A percentile compares a stretch with the other conserved stretches of the same genome.
Conservation (phyloP, 2,113 vertebrate genomes). For the Gnathonemus longibarbis region DNA sequence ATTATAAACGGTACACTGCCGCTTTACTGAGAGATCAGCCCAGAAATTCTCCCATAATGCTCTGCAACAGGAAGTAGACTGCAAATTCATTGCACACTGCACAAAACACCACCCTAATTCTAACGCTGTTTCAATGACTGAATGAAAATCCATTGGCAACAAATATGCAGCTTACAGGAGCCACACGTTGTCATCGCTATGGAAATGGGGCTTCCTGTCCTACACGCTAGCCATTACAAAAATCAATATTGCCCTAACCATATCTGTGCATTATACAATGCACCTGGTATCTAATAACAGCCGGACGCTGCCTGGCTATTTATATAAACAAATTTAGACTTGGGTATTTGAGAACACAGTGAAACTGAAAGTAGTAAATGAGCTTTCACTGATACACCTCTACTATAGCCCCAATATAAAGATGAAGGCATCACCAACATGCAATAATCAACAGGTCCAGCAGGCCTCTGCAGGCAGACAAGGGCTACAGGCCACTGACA, state of each 20-base stretch:
- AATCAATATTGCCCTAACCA: background rate
- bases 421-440: background rate
- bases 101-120: background rate
- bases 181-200: background rate
- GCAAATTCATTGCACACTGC: background rate
- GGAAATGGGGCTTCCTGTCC: background rate
- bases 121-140: background rate
- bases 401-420: background rate
- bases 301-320: background rate
- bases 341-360: background rate
- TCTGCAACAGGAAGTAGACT: conserved; percentile 10
- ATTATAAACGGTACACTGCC: background rate
- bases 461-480: background rate
- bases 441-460: conserved; percentile 1
- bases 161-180: background rate
- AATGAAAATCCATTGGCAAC: background rate
- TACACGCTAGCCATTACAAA: background rate
- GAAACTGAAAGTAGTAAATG: background rate
- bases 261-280: background rate
- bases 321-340: background rate
- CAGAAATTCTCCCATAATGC: background rate
- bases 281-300: background rate
- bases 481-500: background rate
- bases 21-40: background rate
- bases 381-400: background rate